Conservation (phyloP, 1,140 invertebrate genomes). For the Vollenhovia emeryi region DNA sequence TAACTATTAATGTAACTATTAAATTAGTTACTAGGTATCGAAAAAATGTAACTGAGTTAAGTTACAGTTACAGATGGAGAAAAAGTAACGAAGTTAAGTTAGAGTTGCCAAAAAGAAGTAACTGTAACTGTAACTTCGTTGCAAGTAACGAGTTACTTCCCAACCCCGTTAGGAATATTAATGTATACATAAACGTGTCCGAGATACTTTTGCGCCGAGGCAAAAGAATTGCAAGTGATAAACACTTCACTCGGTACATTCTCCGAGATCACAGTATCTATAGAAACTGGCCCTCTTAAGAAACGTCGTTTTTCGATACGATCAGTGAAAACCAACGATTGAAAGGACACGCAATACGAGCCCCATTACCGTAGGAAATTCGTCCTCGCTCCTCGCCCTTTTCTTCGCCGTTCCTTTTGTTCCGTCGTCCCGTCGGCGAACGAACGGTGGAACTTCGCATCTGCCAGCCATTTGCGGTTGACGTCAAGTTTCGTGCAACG, state of each 20-base stretch:
- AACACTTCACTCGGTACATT: neutral
- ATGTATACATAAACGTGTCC: neutral
- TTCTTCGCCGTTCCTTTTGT: conserved; percentile 34
- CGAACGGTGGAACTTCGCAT: conserved; percentile 49
- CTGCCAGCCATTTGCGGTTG: conserved; percentile 66
- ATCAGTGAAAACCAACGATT: conserved; percentile 45
- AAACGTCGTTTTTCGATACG: conserved; percentile 33
- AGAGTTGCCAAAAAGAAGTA: too few species aligned
- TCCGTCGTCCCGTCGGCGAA: conserved; percentile 20
- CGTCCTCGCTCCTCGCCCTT: conserved; percentile 38
- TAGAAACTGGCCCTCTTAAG: conserved; percentile 22
- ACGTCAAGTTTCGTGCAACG: conserved; percentile 54
- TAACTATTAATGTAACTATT: too few species aligned
- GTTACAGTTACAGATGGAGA: too few species aligned
- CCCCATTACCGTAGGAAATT: conserved; percentile 51
- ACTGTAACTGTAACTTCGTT: too few species aligned
- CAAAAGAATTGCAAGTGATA: conserved; percentile 5
- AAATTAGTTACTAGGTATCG: too few species aligned
- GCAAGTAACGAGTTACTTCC: too few species aligned
- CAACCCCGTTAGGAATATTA: neutral
- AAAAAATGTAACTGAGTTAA: too few species aligned
- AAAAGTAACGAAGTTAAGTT: too few species aligned
- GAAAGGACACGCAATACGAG: conserved; percentile 52
- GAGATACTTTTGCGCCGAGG: neutral
- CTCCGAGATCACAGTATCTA: neutral